phyloP scores from a whole-genome alignment of 2,113 vertebrate species.

The Pterocles orientalis region DNA sequence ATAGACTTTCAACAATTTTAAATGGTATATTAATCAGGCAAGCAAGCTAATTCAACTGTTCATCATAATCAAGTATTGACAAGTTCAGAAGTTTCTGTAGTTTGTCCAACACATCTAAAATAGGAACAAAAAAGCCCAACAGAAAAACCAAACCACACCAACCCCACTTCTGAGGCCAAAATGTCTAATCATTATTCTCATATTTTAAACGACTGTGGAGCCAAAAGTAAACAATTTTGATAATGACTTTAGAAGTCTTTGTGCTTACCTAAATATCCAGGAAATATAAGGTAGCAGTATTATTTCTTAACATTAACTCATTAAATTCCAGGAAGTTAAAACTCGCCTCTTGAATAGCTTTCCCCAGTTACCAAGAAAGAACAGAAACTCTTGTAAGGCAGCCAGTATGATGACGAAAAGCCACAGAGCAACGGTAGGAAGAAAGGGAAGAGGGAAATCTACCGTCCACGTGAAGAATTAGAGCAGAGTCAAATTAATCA shows the following conservation, averaged over 20 bases:
- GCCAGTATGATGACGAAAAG: conserved; percentile 54
- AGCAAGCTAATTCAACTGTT: not conserved
- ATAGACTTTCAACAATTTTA: not conserved
- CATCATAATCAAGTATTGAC: not conserved
- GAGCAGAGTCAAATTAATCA: conserved; percentile 67
- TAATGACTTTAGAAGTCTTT: conserved; percentile 18
- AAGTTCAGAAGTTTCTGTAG: not conserved
- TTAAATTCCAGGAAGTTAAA: conserved; percentile 53
- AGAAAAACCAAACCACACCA: not conserved
- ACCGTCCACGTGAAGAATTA: conserved; percentile 10
- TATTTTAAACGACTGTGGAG: no score
- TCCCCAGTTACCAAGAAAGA: conserved; percentile 52
- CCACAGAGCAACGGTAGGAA: not conserved
- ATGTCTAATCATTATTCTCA: not conserved
- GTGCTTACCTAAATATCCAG: conserved; percentile 79
- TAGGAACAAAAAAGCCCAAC: not conserved
- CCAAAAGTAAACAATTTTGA: conserved; percentile 43
- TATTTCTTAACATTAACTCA: conserved; percentile 60
- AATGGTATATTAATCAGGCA: not conserved
- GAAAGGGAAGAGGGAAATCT: not conserved
- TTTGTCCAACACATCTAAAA: not conserved
- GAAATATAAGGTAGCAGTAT: conserved; percentile 9
- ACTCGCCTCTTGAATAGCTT: conserved; percentile 58
- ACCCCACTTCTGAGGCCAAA: not conserved
- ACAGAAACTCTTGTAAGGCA: conserved; percentile 44